Evolutionary conservation across 2,888 invertebrate genomes (phyloP), one percentile per base, ranked within the genome.

Genomic region (Acleris emargana): DNA sequence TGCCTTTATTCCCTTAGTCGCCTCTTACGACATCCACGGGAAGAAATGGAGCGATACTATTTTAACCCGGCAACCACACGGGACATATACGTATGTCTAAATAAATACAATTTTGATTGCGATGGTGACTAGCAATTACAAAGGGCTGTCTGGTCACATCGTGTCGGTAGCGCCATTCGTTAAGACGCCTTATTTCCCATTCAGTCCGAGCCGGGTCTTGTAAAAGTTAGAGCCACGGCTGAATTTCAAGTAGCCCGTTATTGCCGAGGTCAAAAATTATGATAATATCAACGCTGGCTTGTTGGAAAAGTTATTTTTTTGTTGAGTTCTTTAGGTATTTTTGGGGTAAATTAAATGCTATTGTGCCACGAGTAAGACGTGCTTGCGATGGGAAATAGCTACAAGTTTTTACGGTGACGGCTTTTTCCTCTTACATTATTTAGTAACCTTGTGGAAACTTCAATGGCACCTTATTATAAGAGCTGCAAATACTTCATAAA

Each of bases 221-320:
- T 67, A 42, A 72, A 78, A 76, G 67, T 77, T 78, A 71, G 62
- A 63, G 69, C 71, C 55, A 62, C 68, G 68, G 68, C 71, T 70
- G 77, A 77, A 75, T 77, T 77, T 78, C 71, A 75, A 77, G 72
- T 64, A 76, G 71, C 69, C 70, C 66, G 64, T 68, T 64, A 68
- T 71, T 68, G 68, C 62, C 68, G 67, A 71, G 74, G 72, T 72
- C 74, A 74, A 73, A 72, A 73, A 75, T 74, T 72, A 72, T 72
- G 72, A 68, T 71, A 71, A 69, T 71, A 69, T 69, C 58, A 63
- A 63, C 68, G 61, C 38, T 67, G 66, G 58, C 61, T 66, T 66
- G 61, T 61, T 66, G 51, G 66, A 45, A 66, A 66, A 66, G 66
- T 61, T 60, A 38, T 57, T 57, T 66, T 66, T 61, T 57, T 22